Evolutionary conservation across 30 jellyfish, hydroid and myxozoan genomes (phyloP).

Genomic region (Rhopilema esculentum): DNA sequence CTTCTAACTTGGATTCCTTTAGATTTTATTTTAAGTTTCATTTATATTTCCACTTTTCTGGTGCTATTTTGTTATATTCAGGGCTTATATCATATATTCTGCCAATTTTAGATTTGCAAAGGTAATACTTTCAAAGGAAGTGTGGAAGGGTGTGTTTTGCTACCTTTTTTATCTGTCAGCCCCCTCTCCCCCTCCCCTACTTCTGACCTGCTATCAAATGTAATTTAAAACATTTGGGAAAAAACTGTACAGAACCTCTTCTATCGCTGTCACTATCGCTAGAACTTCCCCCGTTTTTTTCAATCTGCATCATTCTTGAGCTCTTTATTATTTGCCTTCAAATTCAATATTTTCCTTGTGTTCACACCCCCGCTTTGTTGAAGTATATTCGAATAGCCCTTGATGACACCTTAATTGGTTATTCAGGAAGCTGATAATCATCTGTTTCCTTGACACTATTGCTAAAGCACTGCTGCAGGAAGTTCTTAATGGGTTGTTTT

Average conservation of each 20-base stretch:
- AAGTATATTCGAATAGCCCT: neutral
- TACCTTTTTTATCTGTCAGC: neutral
- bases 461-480: neutral
- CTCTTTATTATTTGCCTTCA: too few species aligned
- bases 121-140: neutral
- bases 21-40: neutral
- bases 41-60: neutral
- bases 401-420: neutral
- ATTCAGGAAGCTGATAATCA: neutral
- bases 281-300: too few species aligned
- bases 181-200: too few species aligned
- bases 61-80: neutral
- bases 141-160: neutral
- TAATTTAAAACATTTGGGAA: too few species aligned
- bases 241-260: too few species aligned
- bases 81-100: too few species aligned
- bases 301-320: too few species aligned
- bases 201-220: too few species aligned
- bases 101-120: neutral
- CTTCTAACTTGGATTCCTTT: neutral
- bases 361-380: neutral
- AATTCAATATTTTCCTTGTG: neutral
- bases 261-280: too few species aligned
- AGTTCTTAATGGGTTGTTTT: slow-evolving; percentile 1
- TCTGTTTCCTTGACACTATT: neutral